Conservation (phyloP, 2,797 vertebrate species). For the Takifugu ocellatus region DNA sequence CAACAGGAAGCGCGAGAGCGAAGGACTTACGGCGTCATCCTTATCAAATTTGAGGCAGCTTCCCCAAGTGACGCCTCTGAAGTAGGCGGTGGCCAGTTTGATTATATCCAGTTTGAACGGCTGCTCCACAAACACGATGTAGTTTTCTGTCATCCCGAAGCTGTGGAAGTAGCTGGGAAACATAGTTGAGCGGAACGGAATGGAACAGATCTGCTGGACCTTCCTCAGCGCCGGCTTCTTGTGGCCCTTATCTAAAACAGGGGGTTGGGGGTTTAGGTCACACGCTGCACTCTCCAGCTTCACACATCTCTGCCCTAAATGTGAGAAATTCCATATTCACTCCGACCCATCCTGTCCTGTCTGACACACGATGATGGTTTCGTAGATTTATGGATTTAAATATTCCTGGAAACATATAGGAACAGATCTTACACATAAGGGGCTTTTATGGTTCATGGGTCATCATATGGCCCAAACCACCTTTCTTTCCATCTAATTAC, state of each 20-base stretch:
- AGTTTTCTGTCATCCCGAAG: slow-evolving; percentile 89
- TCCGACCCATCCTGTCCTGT: no score
- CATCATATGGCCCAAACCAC: no score
- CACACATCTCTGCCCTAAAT: no score
- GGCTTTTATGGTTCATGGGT: no score
- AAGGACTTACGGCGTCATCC: slow-evolving; percentile 78
- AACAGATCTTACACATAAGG: no score
- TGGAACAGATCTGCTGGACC: slow-evolving; percentile 79
- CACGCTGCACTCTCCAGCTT: no score
- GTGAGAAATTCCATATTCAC: no score
- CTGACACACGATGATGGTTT: neutral
- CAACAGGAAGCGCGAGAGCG: neutral
- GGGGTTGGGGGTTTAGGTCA: neutral
- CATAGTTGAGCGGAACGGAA: slow-evolving; percentile 80
- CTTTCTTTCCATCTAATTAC: no score
- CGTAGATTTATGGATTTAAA: no score
- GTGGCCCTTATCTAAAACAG: slow-evolving; percentile 51
- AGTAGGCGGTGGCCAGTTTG: slow-evolving; percentile 86
- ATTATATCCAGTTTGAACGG: slow-evolving; percentile 86
- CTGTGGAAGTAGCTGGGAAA: slow-evolving; percentile 94
- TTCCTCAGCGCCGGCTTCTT: slow-evolving; percentile 69
- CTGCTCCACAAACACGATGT: slow-evolving; percentile 90
- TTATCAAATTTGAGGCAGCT: slow-evolving; percentile 83
- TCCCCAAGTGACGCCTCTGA: slow-evolving; percentile 85
- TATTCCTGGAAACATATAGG: no score